Conservation (phyloP, 2,797 vertebrate species). For the Lagorchestes hirsutus region DNA sequence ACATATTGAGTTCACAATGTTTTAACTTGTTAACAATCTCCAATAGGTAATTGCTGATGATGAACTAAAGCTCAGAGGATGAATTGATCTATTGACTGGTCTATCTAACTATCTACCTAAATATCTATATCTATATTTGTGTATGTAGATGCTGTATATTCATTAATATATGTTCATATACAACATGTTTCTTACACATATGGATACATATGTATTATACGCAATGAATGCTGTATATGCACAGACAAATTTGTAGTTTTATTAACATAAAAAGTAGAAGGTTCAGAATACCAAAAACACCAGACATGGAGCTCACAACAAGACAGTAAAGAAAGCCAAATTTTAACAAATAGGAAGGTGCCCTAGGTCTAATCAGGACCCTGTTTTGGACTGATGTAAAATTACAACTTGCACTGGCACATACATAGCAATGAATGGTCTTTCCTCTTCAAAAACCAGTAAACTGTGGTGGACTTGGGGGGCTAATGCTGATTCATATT, state of each 20-base stretch:
- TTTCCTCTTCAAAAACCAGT: not conserved
- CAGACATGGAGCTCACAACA: not conserved
- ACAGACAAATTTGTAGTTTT: not conserved
- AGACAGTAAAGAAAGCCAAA: not conserved
- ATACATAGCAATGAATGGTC: not conserved
- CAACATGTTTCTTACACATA: not conserved
- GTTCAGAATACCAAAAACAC: not conserved
- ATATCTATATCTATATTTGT: not conserved
- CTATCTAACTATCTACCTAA: not conserved
- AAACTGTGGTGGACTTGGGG: not conserved
- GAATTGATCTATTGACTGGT: not conserved
- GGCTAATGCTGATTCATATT: not conserved
- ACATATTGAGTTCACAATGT: not conserved
- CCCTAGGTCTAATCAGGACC: not conserved
- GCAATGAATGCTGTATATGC: not conserved
- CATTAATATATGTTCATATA: not conserved
- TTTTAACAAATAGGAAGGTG: not conserved
- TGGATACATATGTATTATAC: not conserved
- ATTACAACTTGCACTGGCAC: not conserved
- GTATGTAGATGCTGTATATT: not conserved
- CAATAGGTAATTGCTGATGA: not conserved
- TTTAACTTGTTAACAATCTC: not conserved
- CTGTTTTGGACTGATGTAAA: not conserved
- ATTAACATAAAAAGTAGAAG: not conserved
- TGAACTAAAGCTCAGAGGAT: not conserved